Base-by-base conservation (phyloP, 2,113 vertebrate species). In the Sporophila hypoxantha region DNA sequence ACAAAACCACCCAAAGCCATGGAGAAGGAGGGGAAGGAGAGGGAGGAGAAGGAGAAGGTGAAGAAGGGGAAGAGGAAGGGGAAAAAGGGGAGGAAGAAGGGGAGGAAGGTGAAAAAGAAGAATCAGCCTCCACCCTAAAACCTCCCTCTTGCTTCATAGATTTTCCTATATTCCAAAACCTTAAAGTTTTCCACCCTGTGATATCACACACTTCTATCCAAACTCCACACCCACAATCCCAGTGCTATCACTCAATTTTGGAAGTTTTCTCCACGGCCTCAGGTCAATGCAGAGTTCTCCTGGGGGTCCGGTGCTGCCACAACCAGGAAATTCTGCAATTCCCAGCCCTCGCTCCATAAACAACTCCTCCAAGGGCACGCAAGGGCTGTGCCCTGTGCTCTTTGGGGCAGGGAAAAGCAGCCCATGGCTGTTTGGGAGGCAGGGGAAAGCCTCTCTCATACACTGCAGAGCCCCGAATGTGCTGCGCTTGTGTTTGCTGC, bases 401-500 rank as follows among this genome's bases (percentile, higher is more conserved):
- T 36, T 2, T 8, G 10, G 55, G 93, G 83, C 52, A 17, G 71
- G 92, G 87, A 79, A 85, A 94, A 94, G 53, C 39, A n/a, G 86
- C 64, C 94, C 73, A 22, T 57, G 82, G 87, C 90, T 76, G 47
- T 74, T 83, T 87, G 11, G 27, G 88, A n/a, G 5, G 62, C 44
- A 10, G 71, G 88, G 94, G 87, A 88, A 88, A 94, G 78, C 76
- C 94, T 87, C 78, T 62, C 29, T 95, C 96, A 96, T n/a, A 95
- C 97, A 89, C 87, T 78, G n/a, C 78, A 8, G 42, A 37, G 77
- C 41, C 75, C 76, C 65, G 93, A 83, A 95, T 91, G 93, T 76
- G 94, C 97, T 96, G 96, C 7, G 92, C 94, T 91, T n/a, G n/a
- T n/a, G n/a, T n/a, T n/a, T 76, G 96, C 91, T 76, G 59, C 91